Evolutionary conservation across 64 coral and sea anemone species (phyloP).

Genomic region (Pocillopora verrucosa): DNA sequence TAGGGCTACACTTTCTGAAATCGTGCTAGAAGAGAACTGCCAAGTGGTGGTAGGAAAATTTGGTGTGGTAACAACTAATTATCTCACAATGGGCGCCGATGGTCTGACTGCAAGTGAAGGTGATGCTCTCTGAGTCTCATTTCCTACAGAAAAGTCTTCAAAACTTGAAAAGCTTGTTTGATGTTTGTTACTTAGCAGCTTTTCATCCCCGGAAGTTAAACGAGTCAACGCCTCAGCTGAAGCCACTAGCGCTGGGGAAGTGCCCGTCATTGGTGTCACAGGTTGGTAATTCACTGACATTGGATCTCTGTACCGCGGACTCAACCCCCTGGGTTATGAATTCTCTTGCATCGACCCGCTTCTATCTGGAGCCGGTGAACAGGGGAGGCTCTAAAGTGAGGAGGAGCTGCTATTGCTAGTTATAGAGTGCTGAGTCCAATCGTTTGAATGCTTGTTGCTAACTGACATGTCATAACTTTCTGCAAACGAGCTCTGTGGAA

Average conservation of each 20-base stretch:
- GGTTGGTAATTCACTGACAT: no score
- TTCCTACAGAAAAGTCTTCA: background rate
- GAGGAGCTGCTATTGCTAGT: background rate
- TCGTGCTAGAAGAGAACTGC: background rate
- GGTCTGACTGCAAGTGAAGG: background rate
- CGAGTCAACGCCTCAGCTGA: background rate
- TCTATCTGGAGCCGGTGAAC: background rate
- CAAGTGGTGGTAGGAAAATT: background rate
- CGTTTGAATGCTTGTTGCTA: background rate
- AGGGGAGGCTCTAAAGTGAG: background rate
- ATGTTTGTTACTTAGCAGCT: background rate
- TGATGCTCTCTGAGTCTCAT: background rate
- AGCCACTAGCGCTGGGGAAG: no score
- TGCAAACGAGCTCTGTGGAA: background rate
- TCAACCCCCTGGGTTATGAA: background rate
- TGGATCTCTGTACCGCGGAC: no score
- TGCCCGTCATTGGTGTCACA: no score
- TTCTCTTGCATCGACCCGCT: background rate
- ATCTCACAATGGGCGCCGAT: background rate
- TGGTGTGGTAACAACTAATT: background rate
- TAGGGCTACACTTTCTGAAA: background rate
- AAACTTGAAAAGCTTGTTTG: background rate
- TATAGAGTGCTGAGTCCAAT: background rate
- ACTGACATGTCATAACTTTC: background rate
- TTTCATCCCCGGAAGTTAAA: background rate